phyloP scores from a whole-genome alignment of 1,140 invertebrate species.

The Drosophila parvula region DNA sequence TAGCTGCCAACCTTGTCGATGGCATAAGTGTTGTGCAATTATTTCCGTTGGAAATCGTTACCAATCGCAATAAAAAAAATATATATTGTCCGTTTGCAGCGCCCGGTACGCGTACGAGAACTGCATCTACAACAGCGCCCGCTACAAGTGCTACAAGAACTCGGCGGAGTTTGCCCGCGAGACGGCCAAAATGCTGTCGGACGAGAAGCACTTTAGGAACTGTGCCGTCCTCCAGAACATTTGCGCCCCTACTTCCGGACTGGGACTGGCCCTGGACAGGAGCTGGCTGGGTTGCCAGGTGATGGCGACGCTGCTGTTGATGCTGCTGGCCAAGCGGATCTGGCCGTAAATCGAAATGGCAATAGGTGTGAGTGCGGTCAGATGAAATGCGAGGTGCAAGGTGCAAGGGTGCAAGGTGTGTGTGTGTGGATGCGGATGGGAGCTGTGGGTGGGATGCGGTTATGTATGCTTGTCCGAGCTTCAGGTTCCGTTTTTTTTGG shows the following conservation, averaged over 20 bases:
- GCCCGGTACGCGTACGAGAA: slow-evolving; percentile 80
- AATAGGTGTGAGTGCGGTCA: slow-evolving; percentile 15
- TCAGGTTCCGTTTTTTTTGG: slow-evolving; percentile 2
- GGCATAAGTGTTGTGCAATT: not conserved
- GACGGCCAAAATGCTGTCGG: slow-evolving; percentile 80
- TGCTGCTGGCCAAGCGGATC: slow-evolving; percentile 23
- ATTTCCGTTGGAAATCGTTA: slow-evolving; percentile 3
- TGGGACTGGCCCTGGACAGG: not conserved
- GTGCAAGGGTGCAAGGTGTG: slow-evolving; percentile 1
- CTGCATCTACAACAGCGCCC: slow-evolving; percentile 81
- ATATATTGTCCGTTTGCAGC: slow-evolving; percentile 39
- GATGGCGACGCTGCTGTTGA: slow-evolving; percentile 23
- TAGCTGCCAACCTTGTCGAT: not conserved
- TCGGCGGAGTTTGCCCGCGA: slow-evolving; percentile 79
- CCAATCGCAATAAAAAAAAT: slow-evolving; percentile 11
- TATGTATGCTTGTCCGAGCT: slow-evolving; percentile 13
- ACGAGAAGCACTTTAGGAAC: slow-evolving; percentile 79
- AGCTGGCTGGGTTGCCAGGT: slow-evolving; percentile 22
- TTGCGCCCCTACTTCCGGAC: slow-evolving; percentile 37
- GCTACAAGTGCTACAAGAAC: slow-evolving; percentile 79
- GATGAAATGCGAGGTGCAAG: slow-evolving; percentile 6
- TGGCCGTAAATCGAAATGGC: slow-evolving; percentile 32
- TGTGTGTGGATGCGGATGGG: slow-evolving; percentile 2
- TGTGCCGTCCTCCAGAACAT: slow-evolving; percentile 72
- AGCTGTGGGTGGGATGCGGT: not conserved